Evolutionary conservation across 1,140 invertebrate species (phyloP).

Genomic region (Cyclina sinensis): DNA sequence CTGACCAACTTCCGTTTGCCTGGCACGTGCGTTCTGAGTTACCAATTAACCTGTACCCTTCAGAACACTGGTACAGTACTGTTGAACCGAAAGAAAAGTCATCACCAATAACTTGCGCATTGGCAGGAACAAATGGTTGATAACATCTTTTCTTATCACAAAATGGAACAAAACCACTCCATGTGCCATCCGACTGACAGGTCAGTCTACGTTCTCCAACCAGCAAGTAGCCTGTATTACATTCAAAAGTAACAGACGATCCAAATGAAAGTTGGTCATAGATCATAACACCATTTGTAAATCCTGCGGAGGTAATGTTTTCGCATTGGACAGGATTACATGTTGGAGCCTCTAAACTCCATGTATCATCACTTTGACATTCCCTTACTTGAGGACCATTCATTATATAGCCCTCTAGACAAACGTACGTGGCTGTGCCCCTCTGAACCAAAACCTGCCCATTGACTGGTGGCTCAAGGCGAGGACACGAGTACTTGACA

Average conservation of each 20-base stretch:
- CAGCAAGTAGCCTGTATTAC: constrained; percentile 60
- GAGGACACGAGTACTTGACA: constrained; percentile 86
- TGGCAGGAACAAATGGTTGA: constrained; percentile 55
- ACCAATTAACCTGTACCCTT: constrained; percentile 82
- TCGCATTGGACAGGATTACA: constrained; percentile 86
- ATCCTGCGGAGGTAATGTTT: constrained; percentile 20
- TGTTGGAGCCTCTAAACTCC: constrained; percentile 89
- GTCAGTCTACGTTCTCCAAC: constrained; percentile 89
- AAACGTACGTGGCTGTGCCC: constrained; percentile 90
- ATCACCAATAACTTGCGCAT: constrained; percentile 68
- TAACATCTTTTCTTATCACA: constrained; percentile 74
- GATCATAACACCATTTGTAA: constrained; percentile 63
- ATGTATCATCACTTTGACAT: constrained; percentile 83
- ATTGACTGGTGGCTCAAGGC: constrained; percentile 89
- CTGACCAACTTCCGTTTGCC: constrained; percentile 81
- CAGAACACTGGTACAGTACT: constrained; percentile 92
- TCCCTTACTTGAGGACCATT: constrained; percentile 74
- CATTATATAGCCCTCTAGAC: constrained; percentile 80
- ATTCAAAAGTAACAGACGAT: constrained; percentile 60
- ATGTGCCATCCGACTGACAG: constrained; percentile 77
- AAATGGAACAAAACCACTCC: constrained; percentile 66
- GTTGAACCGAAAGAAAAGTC: constrained; percentile 87
- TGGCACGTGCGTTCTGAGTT: constrained; percentile 69
- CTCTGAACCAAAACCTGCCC: constrained; percentile 94
- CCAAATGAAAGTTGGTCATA: constrained; percentile 22